Base-by-base conservation (phyloP, 2,888 invertebrate species). In the Sinelater perroti region DNA sequence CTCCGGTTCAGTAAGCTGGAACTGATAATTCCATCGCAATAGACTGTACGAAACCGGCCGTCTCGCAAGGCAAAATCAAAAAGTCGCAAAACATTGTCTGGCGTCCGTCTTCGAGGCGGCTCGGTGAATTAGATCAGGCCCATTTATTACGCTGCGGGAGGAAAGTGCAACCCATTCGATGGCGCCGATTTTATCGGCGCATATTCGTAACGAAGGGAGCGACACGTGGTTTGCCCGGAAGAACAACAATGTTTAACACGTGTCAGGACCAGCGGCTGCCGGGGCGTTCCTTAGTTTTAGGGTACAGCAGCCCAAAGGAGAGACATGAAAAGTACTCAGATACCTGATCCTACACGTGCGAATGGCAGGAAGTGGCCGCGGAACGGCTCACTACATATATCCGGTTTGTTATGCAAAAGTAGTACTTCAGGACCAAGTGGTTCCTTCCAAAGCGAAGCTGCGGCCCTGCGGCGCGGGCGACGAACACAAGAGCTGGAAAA, bases 301-400 rank as follows among this genome's bases (percentile, higher is more conserved):
- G 40, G 13, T 17, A 11, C 14, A 50, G 24, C 35, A 35, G 20
- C 36, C 20, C 13, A n/a, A 45, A 46, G 36, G 36, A 35, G 36
- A 45, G 53, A 17, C 36, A n/a, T n/a, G n/a, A n/a, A n/a, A n/a
- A 26, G 35, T 33, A 45, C 45, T 36, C 18, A 47, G 67, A 67
- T 67, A 67, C 61, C 63, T 63, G 65, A 67, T 67, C 63, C 57
- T 52, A 67, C 69, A 70, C 73, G 72, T 72, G 71, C 71, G 68
- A 61, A 57, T 53, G 71, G 70, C 73, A 73, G 72, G 72, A 74
- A 73, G 71, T 73, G 73, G 72, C 69, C 52, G 68, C 65, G 66
- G 69, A 67, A 70, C 71, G 70, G 70, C 71, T 71, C 63, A 65
- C 63, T 70, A n/a, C n/a, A n/a, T n/a, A n/a, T n/a, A 68, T 71